Evolutionary conservation across 1,140 invertebrate genomes (phyloP).

Genomic region (Pinna nobilis): DNA sequence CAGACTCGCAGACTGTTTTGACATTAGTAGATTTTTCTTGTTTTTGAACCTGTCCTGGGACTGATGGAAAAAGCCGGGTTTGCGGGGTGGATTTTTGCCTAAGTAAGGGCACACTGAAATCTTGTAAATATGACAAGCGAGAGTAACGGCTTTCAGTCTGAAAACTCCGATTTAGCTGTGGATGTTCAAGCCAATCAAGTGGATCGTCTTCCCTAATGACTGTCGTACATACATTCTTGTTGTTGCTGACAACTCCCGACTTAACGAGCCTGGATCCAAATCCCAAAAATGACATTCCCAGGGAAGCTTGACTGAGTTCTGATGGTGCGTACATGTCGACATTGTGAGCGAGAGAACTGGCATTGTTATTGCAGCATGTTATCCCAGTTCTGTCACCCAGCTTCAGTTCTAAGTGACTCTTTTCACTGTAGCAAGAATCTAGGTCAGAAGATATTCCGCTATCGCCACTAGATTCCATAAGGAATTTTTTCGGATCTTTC

Average conservation of each 20-base stretch:
- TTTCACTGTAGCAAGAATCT: neutral
- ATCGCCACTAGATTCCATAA: constrained; percentile 21
- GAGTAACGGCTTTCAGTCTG: constrained; percentile 9
- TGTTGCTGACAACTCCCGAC: neutral
- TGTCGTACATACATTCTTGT: constrained; percentile 34
- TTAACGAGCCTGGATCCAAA: neutral
- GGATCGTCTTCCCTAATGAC: constrained; percentile 8
- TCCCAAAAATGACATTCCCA: neutral
- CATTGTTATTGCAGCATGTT: no score
- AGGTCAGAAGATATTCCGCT: constrained; percentile 20
- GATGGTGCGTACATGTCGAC: constrained; percentile 5
- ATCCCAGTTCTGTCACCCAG: no score
- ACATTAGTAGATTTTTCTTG: no score
- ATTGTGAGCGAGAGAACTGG: neutral
- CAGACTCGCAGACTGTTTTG: constrained; percentile 24
- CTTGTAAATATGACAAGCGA: constrained; percentile 25
- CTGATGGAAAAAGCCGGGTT: neutral
- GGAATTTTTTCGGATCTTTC: neutral
- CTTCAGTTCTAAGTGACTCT: no score
- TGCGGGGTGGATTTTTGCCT: constrained; percentile 27
- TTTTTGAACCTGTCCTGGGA: no score
- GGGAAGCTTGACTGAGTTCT: neutral
- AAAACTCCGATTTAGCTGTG: constrained; percentile 20
- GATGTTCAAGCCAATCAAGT: neutral
- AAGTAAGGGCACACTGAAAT: constrained; percentile 23